Conservation (phyloP, 2,888 invertebrate species). For the Eupithecia subumbrata region DNA sequence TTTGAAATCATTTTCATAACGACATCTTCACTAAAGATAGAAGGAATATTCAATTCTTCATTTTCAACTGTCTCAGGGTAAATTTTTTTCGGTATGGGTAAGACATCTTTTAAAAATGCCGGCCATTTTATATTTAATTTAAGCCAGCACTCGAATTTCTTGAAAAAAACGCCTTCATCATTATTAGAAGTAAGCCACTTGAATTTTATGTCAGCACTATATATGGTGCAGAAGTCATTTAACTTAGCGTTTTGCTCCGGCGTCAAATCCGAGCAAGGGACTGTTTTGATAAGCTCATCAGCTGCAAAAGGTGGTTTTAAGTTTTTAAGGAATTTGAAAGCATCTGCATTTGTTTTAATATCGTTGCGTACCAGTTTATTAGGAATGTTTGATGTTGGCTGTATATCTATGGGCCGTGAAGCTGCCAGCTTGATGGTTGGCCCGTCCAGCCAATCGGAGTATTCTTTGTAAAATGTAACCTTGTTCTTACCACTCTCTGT, state of each 20-base stretch:
- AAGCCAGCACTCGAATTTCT: neutral
- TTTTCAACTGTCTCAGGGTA: neutral
- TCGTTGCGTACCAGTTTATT: neutral
- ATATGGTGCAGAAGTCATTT: neutral
- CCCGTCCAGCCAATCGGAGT: neutral
- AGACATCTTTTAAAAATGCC: neutral
- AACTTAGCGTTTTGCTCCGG: neutral
- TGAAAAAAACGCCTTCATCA: neutral
- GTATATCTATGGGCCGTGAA: neutral
- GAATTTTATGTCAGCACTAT: neutral
- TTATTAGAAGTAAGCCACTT: neutral
- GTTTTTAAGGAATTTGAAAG: constrained; percentile 13
- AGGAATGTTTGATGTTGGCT: neutral
- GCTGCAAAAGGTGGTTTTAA: constrained; percentile 6
- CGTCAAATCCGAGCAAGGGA: neutral
- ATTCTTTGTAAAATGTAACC: neutral
- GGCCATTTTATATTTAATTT: neutral
- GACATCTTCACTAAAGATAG: neutral
- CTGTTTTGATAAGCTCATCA: neutral
- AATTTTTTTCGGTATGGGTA: neutral
- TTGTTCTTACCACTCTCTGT: neutral
- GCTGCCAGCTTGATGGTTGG: neutral
- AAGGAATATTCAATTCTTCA: neutral
- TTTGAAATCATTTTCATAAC: neutral
- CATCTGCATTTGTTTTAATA: constrained; percentile 15